These are phyloP conservation scores for Pachycephus smyrnensis DNA, from an alignment of 2,888 invertebrate genomes.

Conservation along the genomic window DNA sequence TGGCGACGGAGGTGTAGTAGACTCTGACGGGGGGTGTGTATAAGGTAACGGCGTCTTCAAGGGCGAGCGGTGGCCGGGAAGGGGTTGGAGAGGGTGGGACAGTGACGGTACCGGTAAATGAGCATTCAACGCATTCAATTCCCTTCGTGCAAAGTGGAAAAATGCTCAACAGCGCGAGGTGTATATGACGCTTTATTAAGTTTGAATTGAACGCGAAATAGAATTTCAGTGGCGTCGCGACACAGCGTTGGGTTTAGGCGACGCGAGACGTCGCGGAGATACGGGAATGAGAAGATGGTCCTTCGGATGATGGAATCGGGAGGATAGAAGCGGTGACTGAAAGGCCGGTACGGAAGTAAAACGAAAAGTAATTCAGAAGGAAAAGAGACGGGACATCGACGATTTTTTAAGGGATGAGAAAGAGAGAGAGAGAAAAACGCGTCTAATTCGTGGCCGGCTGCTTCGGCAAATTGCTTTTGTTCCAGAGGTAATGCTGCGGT, in stretches of 20 bases:
- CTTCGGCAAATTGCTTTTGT: slow-evolving; percentile 4
- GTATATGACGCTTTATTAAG: slow-evolving; percentile 64
- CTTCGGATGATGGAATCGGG: neutral
- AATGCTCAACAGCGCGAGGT: slow-evolving; percentile 42
- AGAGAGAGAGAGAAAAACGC: neutral
- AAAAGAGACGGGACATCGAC: neutral
- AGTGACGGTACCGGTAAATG: slow-evolving; percentile 51
- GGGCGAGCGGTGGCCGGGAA: slow-evolving; percentile 17
- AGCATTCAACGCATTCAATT: slow-evolving; percentile 59
- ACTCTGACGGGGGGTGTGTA: slow-evolving; percentile 19
- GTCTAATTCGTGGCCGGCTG: neutral
- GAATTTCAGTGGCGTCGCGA: slow-evolving; percentile 45
- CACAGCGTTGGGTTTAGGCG: neutral
- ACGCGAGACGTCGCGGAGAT: neutral
- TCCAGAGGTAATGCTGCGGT: neutral
- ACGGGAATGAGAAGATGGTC: neutral
- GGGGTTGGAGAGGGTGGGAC: slow-evolving; percentile 27
- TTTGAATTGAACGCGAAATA: slow-evolving; percentile 59
- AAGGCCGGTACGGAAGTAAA: neutral
- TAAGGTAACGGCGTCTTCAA: slow-evolving; percentile 5
- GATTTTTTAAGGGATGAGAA: neutral
- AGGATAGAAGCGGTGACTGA: neutral
- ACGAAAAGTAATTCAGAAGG: neutral
- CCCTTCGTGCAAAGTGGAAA: slow-evolving; percentile 33
- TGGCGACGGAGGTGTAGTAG: slow-evolving; percentile 12